phyloP scores from a whole-genome alignment of 1,140 invertebrate genomes.

The Halictus rubicundus region DNA sequence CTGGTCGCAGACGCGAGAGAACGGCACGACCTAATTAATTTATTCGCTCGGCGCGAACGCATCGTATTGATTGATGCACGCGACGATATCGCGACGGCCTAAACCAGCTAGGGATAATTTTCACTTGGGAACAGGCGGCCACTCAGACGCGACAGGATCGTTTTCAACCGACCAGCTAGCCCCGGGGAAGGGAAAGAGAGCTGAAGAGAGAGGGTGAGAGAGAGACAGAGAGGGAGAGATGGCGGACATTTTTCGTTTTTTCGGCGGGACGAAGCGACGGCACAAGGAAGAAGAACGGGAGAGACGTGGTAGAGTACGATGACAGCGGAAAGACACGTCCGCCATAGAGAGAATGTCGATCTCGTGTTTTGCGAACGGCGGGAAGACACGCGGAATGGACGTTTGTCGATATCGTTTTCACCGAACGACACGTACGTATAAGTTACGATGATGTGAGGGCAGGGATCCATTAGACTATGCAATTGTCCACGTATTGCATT shows the following conservation, averaged over 20 bases:
- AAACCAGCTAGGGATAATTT: slow-evolving; percentile 38
- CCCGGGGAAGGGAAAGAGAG: too few relatives aligned
- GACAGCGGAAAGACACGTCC: slow-evolving; percentile 64
- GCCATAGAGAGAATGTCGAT: slow-evolving; percentile 62
- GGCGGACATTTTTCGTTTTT: slow-evolving; percentile 9
- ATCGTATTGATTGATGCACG: slow-evolving; percentile 43
- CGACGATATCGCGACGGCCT: slow-evolving; percentile 4
- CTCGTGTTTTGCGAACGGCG: slow-evolving; percentile 56
- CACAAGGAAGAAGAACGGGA: slow-evolving; percentile 60
- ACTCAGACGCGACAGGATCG: slow-evolving; percentile 44
- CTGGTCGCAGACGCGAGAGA: background rate
- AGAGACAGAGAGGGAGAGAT: too few relatives aligned
- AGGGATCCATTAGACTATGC: slow-evolving; percentile 64
- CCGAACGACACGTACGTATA: slow-evolving; percentile 65
- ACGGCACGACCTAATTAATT: slow-evolving; percentile 41
- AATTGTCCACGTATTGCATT: slow-evolving; percentile 66
- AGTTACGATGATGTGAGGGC: slow-evolving; percentile 65
- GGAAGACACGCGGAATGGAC: slow-evolving; percentile 66
- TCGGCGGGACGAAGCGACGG: slow-evolving; percentile 9
- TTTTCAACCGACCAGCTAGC: slow-evolving; percentile 14
- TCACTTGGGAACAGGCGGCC: slow-evolving; percentile 5
- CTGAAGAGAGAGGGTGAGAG: too few relatives aligned
- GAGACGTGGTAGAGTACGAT: slow-evolving; percentile 55
- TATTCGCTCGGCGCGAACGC: slow-evolving; percentile 23
- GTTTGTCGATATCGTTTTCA: slow-evolving; percentile 65